Evolutionary conservation across 2,888 invertebrate genomes (phyloP).

Genomic region (Neoscelio sp.): DNA sequence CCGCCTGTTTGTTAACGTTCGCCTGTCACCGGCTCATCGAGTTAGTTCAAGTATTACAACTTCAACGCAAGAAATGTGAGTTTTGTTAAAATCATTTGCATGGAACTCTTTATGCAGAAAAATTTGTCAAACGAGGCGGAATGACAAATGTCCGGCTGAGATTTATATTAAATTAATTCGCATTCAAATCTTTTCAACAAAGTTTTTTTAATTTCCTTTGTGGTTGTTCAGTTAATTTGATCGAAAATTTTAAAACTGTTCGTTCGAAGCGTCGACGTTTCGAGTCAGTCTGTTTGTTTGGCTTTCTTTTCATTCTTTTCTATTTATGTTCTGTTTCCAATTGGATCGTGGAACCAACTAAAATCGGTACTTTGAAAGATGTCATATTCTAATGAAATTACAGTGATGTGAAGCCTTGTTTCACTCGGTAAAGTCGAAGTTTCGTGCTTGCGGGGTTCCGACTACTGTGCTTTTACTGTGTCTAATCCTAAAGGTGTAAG

Average conservation of each 20-base stretch:
- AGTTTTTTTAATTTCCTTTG: too few species aligned
- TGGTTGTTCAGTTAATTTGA: too few species aligned
- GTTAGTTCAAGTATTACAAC: conserved; percentile 34
- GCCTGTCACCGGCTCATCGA: conserved; percentile 42
- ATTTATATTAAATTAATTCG: conserved; percentile 18
- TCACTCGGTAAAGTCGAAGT: conserved; percentile 50
- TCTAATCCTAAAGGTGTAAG: conserved; percentile 58
- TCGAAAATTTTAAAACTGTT: conserved; percentile 5
- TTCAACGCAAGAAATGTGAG: conserved; percentile 19
- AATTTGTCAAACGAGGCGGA: conserved; percentile 29
- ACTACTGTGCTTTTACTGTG: conserved; percentile 61
- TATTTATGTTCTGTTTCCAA: conserved; percentile 3
- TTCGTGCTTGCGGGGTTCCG: conserved; percentile 55
- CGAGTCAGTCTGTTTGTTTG: too few species aligned
- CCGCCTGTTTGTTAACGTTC: conserved; percentile 45
- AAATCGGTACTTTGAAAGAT: conserved; percentile 18
- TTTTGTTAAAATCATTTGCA: conserved; percentile 32
- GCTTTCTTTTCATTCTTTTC: too few species aligned
- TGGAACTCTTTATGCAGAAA: conserved; percentile 9
- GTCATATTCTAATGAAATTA: conserved; percentile 52
- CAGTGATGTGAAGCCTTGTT: conserved; percentile 54
- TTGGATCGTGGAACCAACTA: background rate
- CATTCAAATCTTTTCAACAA: background rate
- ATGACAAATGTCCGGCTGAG: conserved; percentile 9
- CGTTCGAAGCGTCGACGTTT: too few species aligned